These are phyloP conservation scores for Marasmarcha lunaedactyla DNA, from an alignment of 2,888 invertebrate species.

Conservation along the genomic window DNA sequence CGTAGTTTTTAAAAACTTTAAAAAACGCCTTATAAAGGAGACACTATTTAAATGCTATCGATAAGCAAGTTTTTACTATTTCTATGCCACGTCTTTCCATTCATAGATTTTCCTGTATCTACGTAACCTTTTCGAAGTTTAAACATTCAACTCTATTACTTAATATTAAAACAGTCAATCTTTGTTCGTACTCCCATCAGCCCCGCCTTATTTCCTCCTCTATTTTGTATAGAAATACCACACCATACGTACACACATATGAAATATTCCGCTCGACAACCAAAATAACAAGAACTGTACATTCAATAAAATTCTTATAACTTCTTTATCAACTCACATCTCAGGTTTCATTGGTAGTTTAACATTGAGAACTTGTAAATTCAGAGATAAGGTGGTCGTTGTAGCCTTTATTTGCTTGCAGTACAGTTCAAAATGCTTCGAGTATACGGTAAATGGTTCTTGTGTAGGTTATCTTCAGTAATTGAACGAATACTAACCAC, in stretches of 20 bases:
- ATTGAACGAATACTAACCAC: conserved; percentile 3
- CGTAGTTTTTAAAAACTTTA: too few relatives aligned
- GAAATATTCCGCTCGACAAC: conserved; percentile 43
- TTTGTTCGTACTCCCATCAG: conserved; percentile 45
- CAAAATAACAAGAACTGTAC: conserved; percentile 39
- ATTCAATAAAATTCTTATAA: conserved; percentile 57
- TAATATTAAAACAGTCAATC: neutral
- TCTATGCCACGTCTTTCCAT: too few relatives aligned
- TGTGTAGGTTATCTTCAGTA: conserved; percentile 2
- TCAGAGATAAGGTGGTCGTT: too few relatives aligned
- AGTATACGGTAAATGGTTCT: conserved; percentile 7
- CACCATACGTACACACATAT: conserved; percentile 28
- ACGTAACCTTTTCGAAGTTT: too few relatives aligned
- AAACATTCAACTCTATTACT: neutral
- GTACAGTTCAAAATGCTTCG: too few relatives aligned
- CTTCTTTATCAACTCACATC: conserved; percentile 51
- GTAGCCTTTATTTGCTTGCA: too few relatives aligned
- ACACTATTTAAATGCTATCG: too few relatives aligned
- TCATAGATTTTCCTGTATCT: too few relatives aligned
- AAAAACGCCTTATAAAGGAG: too few relatives aligned
- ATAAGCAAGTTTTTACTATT: too few relatives aligned
- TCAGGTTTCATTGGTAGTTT: conserved; percentile 44
- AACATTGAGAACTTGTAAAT: too few relatives aligned
- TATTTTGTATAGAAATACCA: conserved; percentile 36
- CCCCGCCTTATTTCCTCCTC: conserved; percentile 63